phyloP scores from a whole-genome alignment of 2,113 vertebrate species.

The Aphyosemion australe region DNA sequence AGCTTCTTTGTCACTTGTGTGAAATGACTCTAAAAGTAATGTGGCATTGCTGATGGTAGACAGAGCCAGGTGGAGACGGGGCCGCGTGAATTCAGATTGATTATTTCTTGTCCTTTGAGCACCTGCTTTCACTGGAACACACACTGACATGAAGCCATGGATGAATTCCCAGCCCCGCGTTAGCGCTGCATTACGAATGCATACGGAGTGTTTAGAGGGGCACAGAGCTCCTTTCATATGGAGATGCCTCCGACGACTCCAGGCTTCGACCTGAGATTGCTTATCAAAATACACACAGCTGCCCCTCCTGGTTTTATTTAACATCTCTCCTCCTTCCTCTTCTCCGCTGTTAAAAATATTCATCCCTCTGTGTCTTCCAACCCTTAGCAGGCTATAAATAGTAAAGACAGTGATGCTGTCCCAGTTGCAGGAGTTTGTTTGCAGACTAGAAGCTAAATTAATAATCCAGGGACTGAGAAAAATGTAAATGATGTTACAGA shows the following conservation, averaged over 20 bases:
- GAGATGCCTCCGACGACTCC: constrained; percentile 57
- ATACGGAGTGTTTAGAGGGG: constrained; percentile 63
- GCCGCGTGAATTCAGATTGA: constrained; percentile 62
- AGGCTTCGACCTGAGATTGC: constrained; percentile 53
- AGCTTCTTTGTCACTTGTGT: constrained; percentile 37
- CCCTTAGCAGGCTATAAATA: constrained; percentile 50
- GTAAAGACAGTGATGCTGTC: constrained; percentile 42
- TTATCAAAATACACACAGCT: constrained; percentile 62
- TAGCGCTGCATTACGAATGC: constrained; percentile 72
- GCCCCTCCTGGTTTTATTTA: constrained; percentile 40
- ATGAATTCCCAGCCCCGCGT: constrained; percentile 64
- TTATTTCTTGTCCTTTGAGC: constrained; percentile 66
- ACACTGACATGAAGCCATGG: constrained; percentile 21
- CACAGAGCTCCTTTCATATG: constrained; percentile 74
- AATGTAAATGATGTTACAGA: constrained; percentile 58
- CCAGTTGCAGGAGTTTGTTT: constrained; percentile 58
- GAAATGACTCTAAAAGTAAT: constrained; percentile 21
- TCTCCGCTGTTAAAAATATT: background rate
- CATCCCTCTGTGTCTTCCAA: constrained; percentile 34
- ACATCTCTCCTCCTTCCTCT: constrained; percentile 24
- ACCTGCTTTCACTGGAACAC: constrained; percentile 67
- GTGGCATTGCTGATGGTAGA: background rate
- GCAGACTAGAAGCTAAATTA: constrained; percentile 55
- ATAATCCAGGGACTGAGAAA: constrained; percentile 41
- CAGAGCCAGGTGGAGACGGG: constrained; percentile 63